Conservation (phyloP, 2,113 vertebrate genomes). For the Thamnophis sirtalis region DNA sequence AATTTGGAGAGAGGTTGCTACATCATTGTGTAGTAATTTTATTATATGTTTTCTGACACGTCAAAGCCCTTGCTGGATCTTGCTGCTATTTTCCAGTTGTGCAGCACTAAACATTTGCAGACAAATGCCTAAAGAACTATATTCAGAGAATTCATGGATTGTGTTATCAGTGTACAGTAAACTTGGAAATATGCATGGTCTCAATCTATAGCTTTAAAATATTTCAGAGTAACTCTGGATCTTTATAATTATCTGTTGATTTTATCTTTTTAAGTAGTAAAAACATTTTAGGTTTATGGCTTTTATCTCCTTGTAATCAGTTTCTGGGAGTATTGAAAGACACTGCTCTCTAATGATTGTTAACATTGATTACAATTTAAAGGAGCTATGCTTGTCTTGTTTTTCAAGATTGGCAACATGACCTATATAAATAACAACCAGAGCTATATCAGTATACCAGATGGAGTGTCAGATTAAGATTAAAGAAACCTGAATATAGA, state of each 20-base stretch:
- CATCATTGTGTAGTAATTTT: neutral
- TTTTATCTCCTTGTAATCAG: slow-evolving; percentile 25
- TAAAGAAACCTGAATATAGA: neutral
- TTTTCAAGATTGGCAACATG: neutral
- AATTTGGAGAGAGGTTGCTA: neutral
- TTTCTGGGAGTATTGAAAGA: slow-evolving; percentile 45
- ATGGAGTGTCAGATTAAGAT: neutral
- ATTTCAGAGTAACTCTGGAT: neutral
- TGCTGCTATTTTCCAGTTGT: neutral
- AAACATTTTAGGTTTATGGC: neutral
- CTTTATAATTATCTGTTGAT: neutral
- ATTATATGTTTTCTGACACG: neutral
- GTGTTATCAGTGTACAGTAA: neutral
- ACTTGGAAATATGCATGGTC: neutral
- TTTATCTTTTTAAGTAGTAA: neutral
- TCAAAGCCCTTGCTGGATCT: neutral
- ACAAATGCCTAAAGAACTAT: neutral
- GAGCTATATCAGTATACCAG: neutral
- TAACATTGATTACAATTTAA: slow-evolving; percentile 34
- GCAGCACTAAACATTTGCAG: neutral
- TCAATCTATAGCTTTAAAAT: neutral
- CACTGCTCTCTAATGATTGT: neutral
- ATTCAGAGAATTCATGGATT: neutral
- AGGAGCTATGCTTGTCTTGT: slow-evolving; percentile 6
- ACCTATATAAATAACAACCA: neutral